These are phyloP conservation scores for Monomorium pharaonis DNA, from an alignment of 1,140 invertebrate species.

Conservation along the genomic window DNA sequence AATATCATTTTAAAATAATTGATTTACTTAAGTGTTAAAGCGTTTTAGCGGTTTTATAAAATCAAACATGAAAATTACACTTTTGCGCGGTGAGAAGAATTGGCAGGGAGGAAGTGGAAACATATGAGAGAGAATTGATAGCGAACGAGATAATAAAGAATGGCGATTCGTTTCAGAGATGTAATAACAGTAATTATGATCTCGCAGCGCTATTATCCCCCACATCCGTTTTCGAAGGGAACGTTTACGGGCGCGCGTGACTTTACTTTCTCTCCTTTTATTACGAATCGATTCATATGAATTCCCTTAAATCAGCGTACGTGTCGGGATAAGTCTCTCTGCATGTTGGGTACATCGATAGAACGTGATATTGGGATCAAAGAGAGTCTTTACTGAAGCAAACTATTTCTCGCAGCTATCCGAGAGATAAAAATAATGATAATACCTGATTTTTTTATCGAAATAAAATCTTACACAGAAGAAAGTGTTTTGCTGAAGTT, in stretches of 20 bases:
- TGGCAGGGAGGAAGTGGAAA: background rate
- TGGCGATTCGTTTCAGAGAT: slow-evolving; percentile 38
- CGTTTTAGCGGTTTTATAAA: slow-evolving; percentile 18
- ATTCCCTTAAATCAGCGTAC: slow-evolving; percentile 58
- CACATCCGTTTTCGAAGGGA: slow-evolving; percentile 34
- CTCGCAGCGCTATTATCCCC: slow-evolving; percentile 27
- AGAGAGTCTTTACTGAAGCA: background rate
- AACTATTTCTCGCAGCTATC: background rate
- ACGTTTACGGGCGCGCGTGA: slow-evolving; percentile 52
- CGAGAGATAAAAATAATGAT: background rate
- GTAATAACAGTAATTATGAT: slow-evolving; percentile 59
- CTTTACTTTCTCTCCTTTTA: slow-evolving; percentile 5
- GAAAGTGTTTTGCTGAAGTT: too few species aligned
- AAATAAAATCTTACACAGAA: background rate
- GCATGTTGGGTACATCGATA: slow-evolving; percentile 27
- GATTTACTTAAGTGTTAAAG: slow-evolving; percentile 46
- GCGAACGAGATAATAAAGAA: slow-evolving; percentile 52
- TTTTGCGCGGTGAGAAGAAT: background rate
- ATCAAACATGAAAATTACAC: slow-evolving; percentile 33
- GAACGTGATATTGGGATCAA: slow-evolving; percentile 31
- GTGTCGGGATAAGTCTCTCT: slow-evolving; percentile 48
- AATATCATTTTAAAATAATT: slow-evolving; percentile 31
- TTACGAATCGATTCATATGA: slow-evolving; percentile 37
- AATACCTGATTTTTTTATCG: background rate
- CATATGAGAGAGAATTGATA: slow-evolving; percentile 32